Percentiles rank a stretch among this genome's conserved stretches.
These are phyloP conservation scores for Pheucticus melanocephalus DNA, from an alignment of 2,113 vertebrate genomes.

Conservation along the genomic window DNA sequence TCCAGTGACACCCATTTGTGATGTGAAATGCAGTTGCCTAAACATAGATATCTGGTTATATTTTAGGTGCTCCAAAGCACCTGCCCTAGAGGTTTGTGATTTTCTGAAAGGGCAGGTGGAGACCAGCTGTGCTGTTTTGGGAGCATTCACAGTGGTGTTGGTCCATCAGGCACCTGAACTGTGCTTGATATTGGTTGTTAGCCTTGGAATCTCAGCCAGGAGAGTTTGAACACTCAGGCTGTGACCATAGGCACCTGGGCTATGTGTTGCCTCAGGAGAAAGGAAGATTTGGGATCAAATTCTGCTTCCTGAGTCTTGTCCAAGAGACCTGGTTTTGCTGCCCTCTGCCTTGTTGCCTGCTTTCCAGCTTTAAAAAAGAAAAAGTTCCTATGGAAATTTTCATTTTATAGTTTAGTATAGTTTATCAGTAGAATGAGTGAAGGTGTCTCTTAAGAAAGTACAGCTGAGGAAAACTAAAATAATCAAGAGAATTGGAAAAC, in stretches of 20 bases:
- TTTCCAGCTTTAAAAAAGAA: neutral
- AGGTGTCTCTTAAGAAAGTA: neutral
- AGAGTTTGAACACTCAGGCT: neutral
- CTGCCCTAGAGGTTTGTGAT: neutral
- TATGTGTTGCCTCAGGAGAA: neutral
- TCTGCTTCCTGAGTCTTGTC: neutral
- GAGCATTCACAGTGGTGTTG: neutral
- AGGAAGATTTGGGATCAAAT: neutral
- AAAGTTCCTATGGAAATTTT: neutral
- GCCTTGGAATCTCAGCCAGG: neutral
- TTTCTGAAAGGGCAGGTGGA: neutral
- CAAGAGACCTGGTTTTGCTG: neutral
- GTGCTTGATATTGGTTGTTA: neutral
- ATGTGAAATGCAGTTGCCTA: neutral
- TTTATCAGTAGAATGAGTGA: neutral
- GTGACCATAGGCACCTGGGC: neutral
- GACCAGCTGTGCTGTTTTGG: neutral
- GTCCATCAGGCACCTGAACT: neutral
- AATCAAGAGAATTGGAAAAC: neutral
- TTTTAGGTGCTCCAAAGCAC: neutral
- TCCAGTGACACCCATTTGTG: neutral
- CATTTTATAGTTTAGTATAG: neutral
- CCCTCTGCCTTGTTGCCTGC: neutral
- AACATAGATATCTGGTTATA: rapidly evolving
- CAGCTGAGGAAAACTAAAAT: neutral